Conservation (phyloP, 2,797 vertebrate species). For the Urosaurus nigricauda region DNA sequence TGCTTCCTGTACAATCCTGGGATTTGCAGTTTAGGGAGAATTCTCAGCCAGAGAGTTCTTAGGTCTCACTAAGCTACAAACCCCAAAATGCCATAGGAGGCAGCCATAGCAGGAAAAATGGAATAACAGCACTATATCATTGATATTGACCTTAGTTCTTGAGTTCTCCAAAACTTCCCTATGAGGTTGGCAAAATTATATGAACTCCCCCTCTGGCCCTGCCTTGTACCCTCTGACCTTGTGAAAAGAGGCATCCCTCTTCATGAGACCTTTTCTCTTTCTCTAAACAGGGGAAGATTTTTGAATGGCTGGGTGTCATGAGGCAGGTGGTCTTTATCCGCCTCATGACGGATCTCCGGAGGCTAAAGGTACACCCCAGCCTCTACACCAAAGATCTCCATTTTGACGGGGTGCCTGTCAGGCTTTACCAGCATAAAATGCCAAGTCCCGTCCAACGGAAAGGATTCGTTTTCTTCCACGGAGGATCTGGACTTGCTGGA, state of each 20-base stretch:
- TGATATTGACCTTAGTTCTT: no score
- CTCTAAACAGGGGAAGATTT: constrained; percentile 74
- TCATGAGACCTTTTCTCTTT: background rate
- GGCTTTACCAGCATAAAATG: constrained; percentile 82
- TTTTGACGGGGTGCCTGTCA: constrained; percentile 82
- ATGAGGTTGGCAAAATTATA: no score
- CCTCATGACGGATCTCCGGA: constrained; percentile 58
- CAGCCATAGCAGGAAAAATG: no score
- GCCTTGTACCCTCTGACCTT: no score
- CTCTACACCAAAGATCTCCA: constrained; percentile 79
- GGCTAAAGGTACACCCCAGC: constrained; percentile 49
- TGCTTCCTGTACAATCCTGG: no score
- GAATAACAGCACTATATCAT: no score
- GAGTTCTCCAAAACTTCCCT: no score
- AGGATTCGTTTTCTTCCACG: constrained; percentile 83
- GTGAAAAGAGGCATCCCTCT: background rate
- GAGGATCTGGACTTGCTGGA: constrained; percentile 80
- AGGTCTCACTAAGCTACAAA: no score
- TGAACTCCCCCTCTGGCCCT: no score
- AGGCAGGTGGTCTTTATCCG: constrained; percentile 75
- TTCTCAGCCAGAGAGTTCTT: no score
- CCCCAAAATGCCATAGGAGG: no score
- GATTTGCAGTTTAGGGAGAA: no score
- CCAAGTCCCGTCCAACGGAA: constrained; percentile 68
- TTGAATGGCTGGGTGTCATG: constrained; percentile 76